A percentile compares a stretch with the other conserved stretches of the same genome.
These are phyloP conservation scores for Rhombomys opimus DNA, from an alignment of 2,113 vertebrate genomes.

Conservation along the genomic window DNA sequence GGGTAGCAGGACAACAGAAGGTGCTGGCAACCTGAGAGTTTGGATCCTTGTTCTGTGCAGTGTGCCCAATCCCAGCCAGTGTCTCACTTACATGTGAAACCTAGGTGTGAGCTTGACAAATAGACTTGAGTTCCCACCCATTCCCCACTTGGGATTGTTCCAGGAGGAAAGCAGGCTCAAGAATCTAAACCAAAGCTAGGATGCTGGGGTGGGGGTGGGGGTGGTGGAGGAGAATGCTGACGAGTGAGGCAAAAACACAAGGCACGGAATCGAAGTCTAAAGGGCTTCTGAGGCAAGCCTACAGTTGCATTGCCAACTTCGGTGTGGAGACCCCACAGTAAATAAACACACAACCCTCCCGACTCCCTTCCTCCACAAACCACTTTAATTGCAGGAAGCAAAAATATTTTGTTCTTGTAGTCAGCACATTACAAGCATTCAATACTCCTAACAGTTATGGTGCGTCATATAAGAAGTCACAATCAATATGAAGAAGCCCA, in stretches of 20 bases:
- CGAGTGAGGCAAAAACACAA: neutral
- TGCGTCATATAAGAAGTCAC: constrained; percentile 41
- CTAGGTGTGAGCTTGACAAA: neutral
- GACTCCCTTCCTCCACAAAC: constrained; percentile 4
- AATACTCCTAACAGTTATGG: constrained; percentile 26
- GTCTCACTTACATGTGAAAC: neutral
- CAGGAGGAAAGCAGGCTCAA: constrained; percentile 32
- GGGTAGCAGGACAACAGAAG: neutral
- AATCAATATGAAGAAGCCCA: constrained; percentile 37
- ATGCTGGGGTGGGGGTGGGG: neutral
- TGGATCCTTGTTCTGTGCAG: neutral
- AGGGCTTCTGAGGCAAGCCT: neutral
- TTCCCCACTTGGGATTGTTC: neutral
- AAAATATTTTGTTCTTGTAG: neutral
- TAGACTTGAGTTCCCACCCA: neutral
- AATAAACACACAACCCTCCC: neutral
- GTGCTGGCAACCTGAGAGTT: neutral
- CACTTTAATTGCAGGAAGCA: constrained; percentile 2
- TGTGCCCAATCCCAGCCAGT: neutral
- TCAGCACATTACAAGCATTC: constrained; percentile 22
- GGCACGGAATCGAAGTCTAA: neutral
- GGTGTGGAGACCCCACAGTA: neutral
- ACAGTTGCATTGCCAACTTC: neutral
- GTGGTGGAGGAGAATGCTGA: neutral
- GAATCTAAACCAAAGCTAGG: neutral